These are phyloP conservation scores for Camelus dromedarius DNA, from an alignment of 2,113 vertebrate genomes.

Conservation along the genomic window DNA sequence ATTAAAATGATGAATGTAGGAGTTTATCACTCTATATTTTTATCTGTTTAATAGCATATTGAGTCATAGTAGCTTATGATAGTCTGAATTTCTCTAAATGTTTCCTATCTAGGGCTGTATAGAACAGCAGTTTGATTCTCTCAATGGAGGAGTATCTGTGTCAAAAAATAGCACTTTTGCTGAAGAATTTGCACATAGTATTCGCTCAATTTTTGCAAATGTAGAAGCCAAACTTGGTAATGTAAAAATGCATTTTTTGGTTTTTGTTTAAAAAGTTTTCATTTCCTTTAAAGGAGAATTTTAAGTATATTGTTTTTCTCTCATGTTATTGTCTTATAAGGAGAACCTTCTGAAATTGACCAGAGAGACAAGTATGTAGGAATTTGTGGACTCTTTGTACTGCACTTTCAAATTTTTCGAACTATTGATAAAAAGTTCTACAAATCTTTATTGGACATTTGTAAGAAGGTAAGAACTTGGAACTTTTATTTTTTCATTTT, in stretches of 20 bases:
- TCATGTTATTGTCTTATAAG: constrained; percentile 85
- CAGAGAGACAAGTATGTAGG: constrained; percentile 97
- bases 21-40: neutral
- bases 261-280: constrained; percentile 45
- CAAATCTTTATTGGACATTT: constrained; percentile 95
- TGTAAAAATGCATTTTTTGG: constrained; percentile 54
- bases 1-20: constrained; percentile 26
- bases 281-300: constrained; percentile 53
- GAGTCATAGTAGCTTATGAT: neutral
- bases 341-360: constrained; percentile 98
- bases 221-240: constrained; percentile 97
- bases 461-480: constrained; percentile 94
- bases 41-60: neutral
- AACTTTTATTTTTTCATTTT: constrained; percentile 63
- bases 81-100: constrained; percentile 47
- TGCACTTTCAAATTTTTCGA: constrained; percentile 98
- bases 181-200: constrained; percentile 95
- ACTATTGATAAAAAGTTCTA: constrained; percentile 97
- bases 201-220: constrained; percentile 94
- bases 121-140: constrained; percentile 97
- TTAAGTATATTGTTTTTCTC: constrained; percentile 36
- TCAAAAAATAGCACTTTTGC: constrained; percentile 97
- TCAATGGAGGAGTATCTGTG: constrained; percentile 93
- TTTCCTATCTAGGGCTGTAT: constrained; percentile 92
- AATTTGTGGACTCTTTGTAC: constrained; percentile 95